Evolutionary conservation across 2,797 vertebrate genomes (phyloP), one percentile per base, ranked within the genome.

Genomic region (Sternarchorhynchus goeldii): DNA sequence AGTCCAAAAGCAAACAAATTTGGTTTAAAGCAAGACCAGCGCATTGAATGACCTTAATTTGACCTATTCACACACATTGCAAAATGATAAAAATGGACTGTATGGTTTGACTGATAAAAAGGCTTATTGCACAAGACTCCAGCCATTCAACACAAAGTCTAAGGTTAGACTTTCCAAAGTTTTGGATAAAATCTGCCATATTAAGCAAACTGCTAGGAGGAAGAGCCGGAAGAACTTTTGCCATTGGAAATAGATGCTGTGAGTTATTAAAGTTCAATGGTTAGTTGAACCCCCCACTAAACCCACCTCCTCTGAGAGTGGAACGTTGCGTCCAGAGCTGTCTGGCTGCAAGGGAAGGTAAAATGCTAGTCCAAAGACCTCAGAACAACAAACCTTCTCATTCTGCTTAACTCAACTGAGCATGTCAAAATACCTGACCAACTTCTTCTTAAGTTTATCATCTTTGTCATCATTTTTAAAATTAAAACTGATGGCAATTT

Each of bases 261-360:
- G 31, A 64, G 29, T 76, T 76, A 67, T 25, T 77, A 76, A 80
- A 41, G 78, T 20, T 58, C 58, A 71, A 18, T 70, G 12, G 34
- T 73, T 50, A 75, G 59, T 80, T 25, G 57, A 20, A 25, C 25
- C 25, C 73, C 87, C 84, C 76, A 89, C 39, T 53, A 82, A 82
- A 96, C 96, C 75, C 92, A 98, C 97, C 97, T 99, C 90, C 94
- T 97, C 88, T 95, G 93, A 85, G 97, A 96, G 90, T 99, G 97
- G 85, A 96, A 95, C 90, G 95, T 88, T 87, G 96, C 91, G 85
- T 93, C 96, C 92, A 99, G 77, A 86, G 97, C 95, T 90, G 95
- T 93, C 91, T 97, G 96, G 94, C 97, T 99, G 94, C 90, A 93
- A 95, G 91, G 94, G 85, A 94, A 90, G 94, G 93, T 87, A 91